Conservation (phyloP, 1,140 invertebrate genomes). For the Rhopalosiphum maidis region DNA sequence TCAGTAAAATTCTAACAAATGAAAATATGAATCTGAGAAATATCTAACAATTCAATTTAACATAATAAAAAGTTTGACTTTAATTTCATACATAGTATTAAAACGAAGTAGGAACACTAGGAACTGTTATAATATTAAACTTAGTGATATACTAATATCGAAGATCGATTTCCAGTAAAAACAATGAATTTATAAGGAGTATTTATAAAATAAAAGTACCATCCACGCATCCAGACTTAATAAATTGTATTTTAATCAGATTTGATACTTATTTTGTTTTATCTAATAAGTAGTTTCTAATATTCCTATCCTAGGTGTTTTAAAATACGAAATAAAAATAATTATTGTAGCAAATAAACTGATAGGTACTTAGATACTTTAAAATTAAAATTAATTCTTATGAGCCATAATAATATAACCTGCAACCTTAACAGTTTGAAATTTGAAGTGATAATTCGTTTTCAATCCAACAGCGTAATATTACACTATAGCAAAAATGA, state of each 20-base stretch:
- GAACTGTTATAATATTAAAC: not conserved
- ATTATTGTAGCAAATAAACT: not conserved
- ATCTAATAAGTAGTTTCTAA: not conserved
- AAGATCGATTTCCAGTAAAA: not conserved
- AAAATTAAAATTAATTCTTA: not conserved
- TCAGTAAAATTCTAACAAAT: not conserved
- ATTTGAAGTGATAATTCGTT: not conserved
- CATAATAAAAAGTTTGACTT: not conserved
- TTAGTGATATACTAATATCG: not conserved
- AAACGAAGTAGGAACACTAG: not conserved
- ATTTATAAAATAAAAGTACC: not conserved
- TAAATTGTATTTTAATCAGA: not conserved
- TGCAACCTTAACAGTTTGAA: not conserved
- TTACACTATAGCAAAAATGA: not conserved
- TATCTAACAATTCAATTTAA: not conserved
- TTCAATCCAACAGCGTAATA: not conserved
- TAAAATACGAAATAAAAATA: not conserved
- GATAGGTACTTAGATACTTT: not conserved
- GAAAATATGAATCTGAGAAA: not conserved
- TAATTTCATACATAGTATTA: not conserved
- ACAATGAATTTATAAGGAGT: not conserved
- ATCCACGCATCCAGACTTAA: not conserved
- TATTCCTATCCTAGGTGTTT: not conserved
- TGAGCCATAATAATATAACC: not conserved
- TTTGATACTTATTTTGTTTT: not conserved